Evolutionary conservation across 1,140 invertebrate genomes (phyloP).

Genomic region (Drosophila takahashii): DNA sequence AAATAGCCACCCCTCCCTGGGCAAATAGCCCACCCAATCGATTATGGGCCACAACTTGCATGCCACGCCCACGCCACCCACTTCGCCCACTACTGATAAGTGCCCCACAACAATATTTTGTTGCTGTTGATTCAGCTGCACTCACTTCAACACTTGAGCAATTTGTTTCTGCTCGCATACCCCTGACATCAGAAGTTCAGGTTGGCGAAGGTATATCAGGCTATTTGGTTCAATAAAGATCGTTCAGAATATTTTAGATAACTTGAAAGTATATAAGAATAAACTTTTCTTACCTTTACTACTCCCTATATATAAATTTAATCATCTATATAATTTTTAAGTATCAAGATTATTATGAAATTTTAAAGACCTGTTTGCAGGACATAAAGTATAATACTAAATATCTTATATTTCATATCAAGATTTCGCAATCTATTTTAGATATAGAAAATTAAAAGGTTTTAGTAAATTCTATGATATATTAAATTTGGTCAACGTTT

Average conservation of each 20-base stretch:
- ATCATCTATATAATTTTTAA: not conserved
- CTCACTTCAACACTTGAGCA: conserved; percentile 70
- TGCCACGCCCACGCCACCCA: conserved; percentile 38
- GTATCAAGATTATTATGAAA: not conserved
- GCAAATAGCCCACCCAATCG: conserved; percentile 53
- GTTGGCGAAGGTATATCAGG: not conserved
- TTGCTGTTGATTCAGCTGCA: conserved; percentile 74
- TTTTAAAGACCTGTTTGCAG: too few relatives aligned
- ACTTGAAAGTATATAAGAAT: not conserved
- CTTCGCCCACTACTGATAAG: conserved; percentile 52
- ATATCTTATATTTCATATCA: too few relatives aligned
- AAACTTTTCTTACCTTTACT: too few relatives aligned
- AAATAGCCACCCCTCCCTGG: not conserved
- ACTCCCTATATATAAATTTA: too few relatives aligned
- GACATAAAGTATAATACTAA: too few relatives aligned
- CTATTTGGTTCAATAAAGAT: not conserved
- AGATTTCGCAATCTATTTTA: too few relatives aligned
- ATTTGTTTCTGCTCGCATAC: conserved; percentile 65
- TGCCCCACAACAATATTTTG: conserved; percentile 63
- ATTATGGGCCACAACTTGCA: conserved; percentile 51
- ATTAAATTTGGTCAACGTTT: too few relatives aligned
- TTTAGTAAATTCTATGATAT: too few relatives aligned
- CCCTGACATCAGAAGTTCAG: conserved; percentile 6
- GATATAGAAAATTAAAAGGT: too few relatives aligned
- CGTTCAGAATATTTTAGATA: not conserved